Evolutionary conservation across 2,113 vertebrate genomes (phyloP), one percentile per base, ranked within the genome.

Genomic region (Albula goreensis): DNA sequence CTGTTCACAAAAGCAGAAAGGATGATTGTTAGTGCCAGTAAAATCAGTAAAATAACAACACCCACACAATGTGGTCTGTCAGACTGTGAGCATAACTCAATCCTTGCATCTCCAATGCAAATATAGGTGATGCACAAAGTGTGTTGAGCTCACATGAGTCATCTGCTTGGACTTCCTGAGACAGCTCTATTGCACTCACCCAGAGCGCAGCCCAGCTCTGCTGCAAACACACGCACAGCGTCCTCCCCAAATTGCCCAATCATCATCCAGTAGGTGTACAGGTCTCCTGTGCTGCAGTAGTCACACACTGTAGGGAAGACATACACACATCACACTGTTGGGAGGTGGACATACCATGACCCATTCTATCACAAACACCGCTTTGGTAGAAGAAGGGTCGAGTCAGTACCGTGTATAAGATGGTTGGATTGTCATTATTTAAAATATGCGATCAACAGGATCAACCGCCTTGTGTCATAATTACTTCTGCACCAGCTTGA

Each of bases 231-330:
- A 84, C 95, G 96, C 49, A 97, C 89, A 0, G 94, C 95, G 88
- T 94, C 93, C 91, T 99, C 97, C 0, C 93, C 88, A 70, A 99
- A 95, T 82, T 93, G 89, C 49, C 97, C 96, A 0, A 94, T 95
- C n/a, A 97, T 88, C 1, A 95, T 94, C 98, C 98, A 99, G 89
- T 98, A 96, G 0, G 97, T 96, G 83, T 97, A 95, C 78, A 99
- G 95, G 90, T 99, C 97, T 78, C 97, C 97, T 0, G 96, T 96
- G 90, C 96, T 96, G 94, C 96, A 99, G 94, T 98, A 99, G 85
- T 96, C 96, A 86, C 97, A 98, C 97, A 99, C 98, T 99, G 92
- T 81, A 81, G 86, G 90, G 89, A 88, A 66, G 5, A 90, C 1
- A 89, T 78, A 90, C 0, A 22, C 9, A 63, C 77, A n/a, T 41